A percentile compares a stretch with the other conserved stretches of the same genome.
Evolutionary conservation across 2,113 vertebrate genomes (phyloP).

Genomic region (Dunckerocampus dactyliophorus): DNA sequence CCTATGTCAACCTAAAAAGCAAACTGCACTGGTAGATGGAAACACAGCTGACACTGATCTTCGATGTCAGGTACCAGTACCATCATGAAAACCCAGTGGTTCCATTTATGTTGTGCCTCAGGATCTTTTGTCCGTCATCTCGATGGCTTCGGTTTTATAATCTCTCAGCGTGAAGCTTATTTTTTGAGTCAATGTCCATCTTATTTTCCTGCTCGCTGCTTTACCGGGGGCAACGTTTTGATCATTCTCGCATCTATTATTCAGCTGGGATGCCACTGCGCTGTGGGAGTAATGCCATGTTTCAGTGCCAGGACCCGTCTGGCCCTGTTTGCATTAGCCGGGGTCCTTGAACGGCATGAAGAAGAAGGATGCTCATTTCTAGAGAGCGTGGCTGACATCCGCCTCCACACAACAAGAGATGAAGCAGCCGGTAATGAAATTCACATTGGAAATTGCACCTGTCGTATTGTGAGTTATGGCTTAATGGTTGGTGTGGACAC

Average conservation of each 20-base stretch:
- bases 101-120: conserved; percentile 26
- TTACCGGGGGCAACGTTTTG: conserved; percentile 22
- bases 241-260: conserved; percentile 37
- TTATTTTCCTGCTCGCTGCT: conserved; percentile 18
- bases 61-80: conserved; percentile 24
- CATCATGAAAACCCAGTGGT: conserved; percentile 22
- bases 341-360: conserved; percentile 23
- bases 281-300: conserved; percentile 33
- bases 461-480: conserved; percentile 62
- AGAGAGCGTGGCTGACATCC: conserved; percentile 41
- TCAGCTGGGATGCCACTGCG: conserved; percentile 35
- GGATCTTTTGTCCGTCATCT: conserved; percentile 21
- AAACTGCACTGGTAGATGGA: too few relatives aligned
- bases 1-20: too few relatives aligned
- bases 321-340: conserved; percentile 30
- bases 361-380: conserved; percentile 55
- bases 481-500: conserved; percentile 52
- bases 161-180: conserved; percentile 1
- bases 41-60: conserved; percentile 3
- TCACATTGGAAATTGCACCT: conserved; percentile 58
- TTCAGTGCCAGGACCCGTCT: conserved; percentile 29
- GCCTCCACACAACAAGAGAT: conserved; percentile 40
- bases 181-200: conserved; percentile 3
- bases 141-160: conserved; percentile 16
- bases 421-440: conserved; percentile 60